These are phyloP conservation scores for Porites cylindrica DNA, from an alignment of 92 coral and sea anemone species.

Conservation along the genomic window DNA sequence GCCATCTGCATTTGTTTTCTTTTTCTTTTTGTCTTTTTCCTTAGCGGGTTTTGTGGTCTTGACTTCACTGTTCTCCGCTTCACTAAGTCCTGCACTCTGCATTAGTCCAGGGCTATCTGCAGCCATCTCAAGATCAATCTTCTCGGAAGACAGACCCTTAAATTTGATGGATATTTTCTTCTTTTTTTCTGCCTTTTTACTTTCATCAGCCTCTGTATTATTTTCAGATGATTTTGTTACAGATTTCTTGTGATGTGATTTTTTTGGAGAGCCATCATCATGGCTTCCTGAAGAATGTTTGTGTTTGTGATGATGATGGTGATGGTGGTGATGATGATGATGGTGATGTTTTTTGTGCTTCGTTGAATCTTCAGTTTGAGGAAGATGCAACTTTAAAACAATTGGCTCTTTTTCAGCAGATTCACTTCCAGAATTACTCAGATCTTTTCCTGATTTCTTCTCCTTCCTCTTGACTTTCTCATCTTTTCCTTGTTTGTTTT, in stretches of 20 bases:
- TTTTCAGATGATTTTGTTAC: slow-evolving; percentile 24
- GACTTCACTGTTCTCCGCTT: not conserved
- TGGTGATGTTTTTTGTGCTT: slow-evolving; percentile 54
- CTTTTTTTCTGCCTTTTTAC: slow-evolving; percentile 18
- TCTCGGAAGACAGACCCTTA: slow-evolving; percentile 71
- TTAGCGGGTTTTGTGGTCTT: not conserved
- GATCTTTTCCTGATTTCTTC: slow-evolving; percentile 77
- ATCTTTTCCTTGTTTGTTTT: slow-evolving; percentile 9
- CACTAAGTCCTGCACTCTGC: slow-evolving; percentile 7
- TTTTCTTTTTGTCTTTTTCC: slow-evolving; percentile 46
- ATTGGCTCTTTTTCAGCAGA: slow-evolving; percentile 84
- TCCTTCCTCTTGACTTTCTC: slow-evolving; percentile 35
- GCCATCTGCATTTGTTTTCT: slow-evolving; percentile 55
- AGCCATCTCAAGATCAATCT: slow-evolving; percentile 55
- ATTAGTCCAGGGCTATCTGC: slow-evolving; percentile 21
- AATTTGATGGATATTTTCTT: slow-evolving; percentile 83
- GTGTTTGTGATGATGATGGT: slow-evolving; percentile 40
- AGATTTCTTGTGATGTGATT: slow-evolving; percentile 36
- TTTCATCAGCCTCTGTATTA: slow-evolving; percentile 4
- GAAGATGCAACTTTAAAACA: slow-evolving; percentile 87
- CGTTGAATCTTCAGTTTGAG: slow-evolving; percentile 66
- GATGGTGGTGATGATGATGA: slow-evolving; percentile 33
- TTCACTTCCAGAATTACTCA: slow-evolving; percentile 63
- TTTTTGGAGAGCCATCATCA: slow-evolving; percentile 39
- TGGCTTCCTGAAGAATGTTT: slow-evolving; percentile 59